Evolutionary conservation across 2,113 vertebrate species (phyloP), one percentile per base, ranked within the genome.

Genomic region (Harpagus bidentatus): DNA sequence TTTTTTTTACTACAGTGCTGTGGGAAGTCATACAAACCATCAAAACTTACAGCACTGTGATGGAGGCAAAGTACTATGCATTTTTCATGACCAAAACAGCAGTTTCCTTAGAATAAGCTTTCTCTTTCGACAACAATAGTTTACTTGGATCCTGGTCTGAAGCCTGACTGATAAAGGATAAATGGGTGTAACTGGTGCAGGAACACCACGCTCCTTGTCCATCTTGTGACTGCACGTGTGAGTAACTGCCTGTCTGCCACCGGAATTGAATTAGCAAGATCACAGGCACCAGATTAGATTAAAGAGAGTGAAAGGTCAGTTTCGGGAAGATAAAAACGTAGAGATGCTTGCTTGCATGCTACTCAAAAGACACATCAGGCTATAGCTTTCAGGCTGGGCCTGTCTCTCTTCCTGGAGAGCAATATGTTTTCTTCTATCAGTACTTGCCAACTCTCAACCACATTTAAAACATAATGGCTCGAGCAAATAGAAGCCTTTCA

Each of bases 401-500:
- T 69, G 81, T 17, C 76, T 87, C 71, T 88, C 91, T 56, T 93
- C 77, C 86, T 82, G 78, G 18, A 66, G 53, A 90, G 80, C 36
- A 93, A 32, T 62, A 61, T 78, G 90, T 74, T 95, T 96, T 56
- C 88, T 91, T 97, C 93, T 81, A 81, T 59, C 43, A 84, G 47
- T 43, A 88, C 63, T 81, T 95, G 84, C 86, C 89, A 93, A 56
- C 78, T 90, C 94, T 89, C n/a, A 93, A 73, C 79, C 90, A 86
- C 86, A 97, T 95, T 95, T 77, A 92, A 73, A 95, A 96, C 82
- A 50, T 15, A 93, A 71, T 36, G 32, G 67, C 93, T 94, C 0
- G 0, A 93, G 70, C 87, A 94, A 93, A 93, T 67, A 86, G 80
- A 90, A 94, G 76, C 56, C 84, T 93, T 97, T 94, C 55, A 95